phyloP scores from a whole-genome alignment of 2,888 invertebrate species.

The Cosmia pyralina region DNA sequence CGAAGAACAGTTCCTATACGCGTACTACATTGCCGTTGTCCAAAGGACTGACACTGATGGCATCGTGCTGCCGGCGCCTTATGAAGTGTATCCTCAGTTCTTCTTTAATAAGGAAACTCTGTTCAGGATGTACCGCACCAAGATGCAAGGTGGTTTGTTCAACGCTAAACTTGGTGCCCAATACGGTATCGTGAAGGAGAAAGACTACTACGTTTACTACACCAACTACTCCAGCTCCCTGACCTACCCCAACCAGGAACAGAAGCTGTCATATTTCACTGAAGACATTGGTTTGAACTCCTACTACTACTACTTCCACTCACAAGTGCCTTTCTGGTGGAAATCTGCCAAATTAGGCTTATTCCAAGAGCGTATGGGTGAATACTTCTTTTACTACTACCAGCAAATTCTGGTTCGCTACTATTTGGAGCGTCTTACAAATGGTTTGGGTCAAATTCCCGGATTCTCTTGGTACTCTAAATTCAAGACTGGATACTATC shows the following conservation, averaged over 20 bases:
- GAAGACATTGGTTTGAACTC: constrained; percentile 93
- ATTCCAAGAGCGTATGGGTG: constrained; percentile 91
- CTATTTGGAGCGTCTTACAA: constrained; percentile 92
- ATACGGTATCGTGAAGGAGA: constrained; percentile 81
- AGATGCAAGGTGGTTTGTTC: constrained; percentile 80
- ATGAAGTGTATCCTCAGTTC: constrained; percentile 92
- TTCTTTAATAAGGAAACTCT: constrained; percentile 91
- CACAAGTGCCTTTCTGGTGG: constrained; percentile 92
- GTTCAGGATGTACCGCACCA: constrained; percentile 80
- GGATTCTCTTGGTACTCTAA: constrained; percentile 92
- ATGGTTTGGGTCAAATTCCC: constrained; percentile 91
- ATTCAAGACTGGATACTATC: constrained; percentile 79
- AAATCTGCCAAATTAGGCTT: constrained; percentile 85
- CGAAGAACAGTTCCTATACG: constrained; percentile 91
- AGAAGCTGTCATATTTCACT: constrained; percentile 92
- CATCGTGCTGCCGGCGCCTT: constrained; percentile 91
- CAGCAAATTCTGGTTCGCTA: constrained; percentile 93
- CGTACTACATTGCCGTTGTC: constrained; percentile 90
- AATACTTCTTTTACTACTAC: constrained; percentile 91
- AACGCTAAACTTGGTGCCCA: constrained; percentile 76
- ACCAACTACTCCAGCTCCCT: constrained; percentile 90
- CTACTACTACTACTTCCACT: constrained; percentile 92
- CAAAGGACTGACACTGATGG: constrained; percentile 90
- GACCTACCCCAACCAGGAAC: constrained; percentile 89
- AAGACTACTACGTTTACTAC: constrained; percentile 85